Conservation (phyloP, 2,888 invertebrate genomes). For the Ptycholaimellus sp. region DNA sequence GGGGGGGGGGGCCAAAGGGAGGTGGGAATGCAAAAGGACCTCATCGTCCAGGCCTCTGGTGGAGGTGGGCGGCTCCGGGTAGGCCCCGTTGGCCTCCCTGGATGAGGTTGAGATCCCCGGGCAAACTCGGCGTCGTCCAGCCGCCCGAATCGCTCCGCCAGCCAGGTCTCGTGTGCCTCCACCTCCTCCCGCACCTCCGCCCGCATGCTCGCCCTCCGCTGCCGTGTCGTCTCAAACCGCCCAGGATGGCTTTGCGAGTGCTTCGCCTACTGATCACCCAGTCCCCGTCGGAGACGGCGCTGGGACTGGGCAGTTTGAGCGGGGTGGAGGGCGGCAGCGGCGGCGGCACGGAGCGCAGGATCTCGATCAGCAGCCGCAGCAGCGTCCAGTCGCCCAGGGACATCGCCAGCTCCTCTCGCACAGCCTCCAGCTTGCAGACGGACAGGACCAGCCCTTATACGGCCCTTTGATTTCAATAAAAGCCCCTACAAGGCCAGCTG, state of each 20-base stretch:
- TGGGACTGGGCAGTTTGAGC: not conserved
- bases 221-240: too few relatives aligned
- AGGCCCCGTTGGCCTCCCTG: too few relatives aligned
- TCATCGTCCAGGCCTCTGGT: too few relatives aligned
- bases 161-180: not conserved
- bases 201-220: too few relatives aligned
- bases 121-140: not conserved
- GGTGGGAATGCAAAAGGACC: too few relatives aligned
- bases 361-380: slow-evolving; percentile 18
- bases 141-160: not conserved
- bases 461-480: too few relatives aligned
- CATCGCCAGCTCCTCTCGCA: slow-evolving; percentile 23
- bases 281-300: not conserved
- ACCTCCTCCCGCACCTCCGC: not conserved
- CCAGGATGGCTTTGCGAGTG: too few relatives aligned
- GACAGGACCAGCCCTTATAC: slow-evolving; percentile 23
- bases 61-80: too few relatives aligned
- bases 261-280: too few relatives aligned
- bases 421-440: slow-evolving; percentile 28
- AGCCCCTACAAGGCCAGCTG: too few relatives aligned
- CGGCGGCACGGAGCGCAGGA: slow-evolving; percentile 14
- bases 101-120: too few relatives aligned
- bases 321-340: slow-evolving; percentile 7
- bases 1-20: too few relatives aligned
- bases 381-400: slow-evolving; percentile 25